phyloP scores from a whole-genome alignment of 2,888 invertebrate genomes.

The Euphydryas editha region DNA sequence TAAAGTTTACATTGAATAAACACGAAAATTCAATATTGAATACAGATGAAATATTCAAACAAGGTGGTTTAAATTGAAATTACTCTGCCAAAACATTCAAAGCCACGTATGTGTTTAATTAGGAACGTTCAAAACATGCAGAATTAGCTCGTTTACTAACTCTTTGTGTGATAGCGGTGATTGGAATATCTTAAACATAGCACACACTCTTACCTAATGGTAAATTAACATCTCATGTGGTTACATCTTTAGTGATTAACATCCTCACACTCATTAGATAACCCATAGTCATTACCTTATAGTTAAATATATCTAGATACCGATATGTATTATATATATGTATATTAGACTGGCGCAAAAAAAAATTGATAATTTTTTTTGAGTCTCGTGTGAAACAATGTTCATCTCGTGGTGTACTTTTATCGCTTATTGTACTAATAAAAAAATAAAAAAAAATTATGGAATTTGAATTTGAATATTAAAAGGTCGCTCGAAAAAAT shows the following conservation, averaged over 20 bases:
- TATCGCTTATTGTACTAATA: too few relatives aligned
- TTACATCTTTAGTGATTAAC: not conserved
- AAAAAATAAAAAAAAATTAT: too few relatives aligned
- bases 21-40: constrained; percentile 7
- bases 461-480: too few relatives aligned
- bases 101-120: constrained; percentile 25
- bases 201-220: not conserved
- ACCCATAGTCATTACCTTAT: not conserved
- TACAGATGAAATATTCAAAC: constrained; percentile 9
- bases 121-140: constrained; percentile 19
- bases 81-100: constrained; percentile 8
- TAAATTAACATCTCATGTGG: constrained; percentile 2
- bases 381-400: too few relatives aligned
- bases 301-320: too few relatives aligned
- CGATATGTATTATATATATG: too few relatives aligned
- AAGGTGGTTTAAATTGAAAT: constrained; percentile 10
- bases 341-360: too few relatives aligned
- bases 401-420: too few relatives aligned
- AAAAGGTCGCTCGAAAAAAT: too few relatives aligned
- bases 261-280: not conserved
- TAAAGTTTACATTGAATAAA: not conserved
- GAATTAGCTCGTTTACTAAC: not conserved
- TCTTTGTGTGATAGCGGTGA: not conserved
- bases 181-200: not conserved
- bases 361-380: too few relatives aligned